These are phyloP conservation scores for Pocillopora grandis DNA, from an alignment of 92 coral and sea anemone genomes.

Conservation along the genomic window DNA sequence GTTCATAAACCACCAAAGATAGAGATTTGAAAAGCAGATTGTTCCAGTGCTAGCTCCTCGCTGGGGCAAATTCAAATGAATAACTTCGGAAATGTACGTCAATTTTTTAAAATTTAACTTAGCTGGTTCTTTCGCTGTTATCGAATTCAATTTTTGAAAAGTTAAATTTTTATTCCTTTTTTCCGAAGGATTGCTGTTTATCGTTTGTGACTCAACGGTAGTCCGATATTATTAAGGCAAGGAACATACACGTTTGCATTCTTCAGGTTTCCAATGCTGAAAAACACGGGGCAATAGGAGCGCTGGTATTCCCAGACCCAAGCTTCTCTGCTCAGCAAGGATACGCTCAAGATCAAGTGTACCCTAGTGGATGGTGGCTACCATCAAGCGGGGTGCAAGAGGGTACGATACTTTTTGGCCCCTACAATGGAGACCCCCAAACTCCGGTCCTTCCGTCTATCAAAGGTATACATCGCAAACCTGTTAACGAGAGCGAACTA, in stretches of 20 bases:
- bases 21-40: no score
- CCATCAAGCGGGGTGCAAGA: slow-evolving; percentile 74
- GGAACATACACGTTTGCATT: neutral
- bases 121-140: no score
- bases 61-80: no score
- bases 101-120: no score
- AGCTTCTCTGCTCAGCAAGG: slow-evolving; percentile 60
- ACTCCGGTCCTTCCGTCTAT: slow-evolving; percentile 89
- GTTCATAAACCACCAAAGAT: no score
- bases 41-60: no score
- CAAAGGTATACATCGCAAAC: slow-evolving; percentile 76
- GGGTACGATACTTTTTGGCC: slow-evolving; percentile 53
- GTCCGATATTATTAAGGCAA: no score
- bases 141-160: no score
- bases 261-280: slow-evolving; percentile 71
- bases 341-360: slow-evolving; percentile 45
- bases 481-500: slow-evolving; percentile 58
- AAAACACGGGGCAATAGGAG: slow-evolving; percentile 80
- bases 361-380: slow-evolving; percentile 81
- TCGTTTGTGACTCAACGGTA: no score
- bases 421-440: slow-evolving; percentile 79
- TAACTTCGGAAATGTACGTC: no score
- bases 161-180: no score
- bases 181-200: no score
- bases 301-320: slow-evolving; percentile 77